Base-by-base conservation (phyloP, 2,113 vertebrate species). In the Alectura lathami region DNA sequence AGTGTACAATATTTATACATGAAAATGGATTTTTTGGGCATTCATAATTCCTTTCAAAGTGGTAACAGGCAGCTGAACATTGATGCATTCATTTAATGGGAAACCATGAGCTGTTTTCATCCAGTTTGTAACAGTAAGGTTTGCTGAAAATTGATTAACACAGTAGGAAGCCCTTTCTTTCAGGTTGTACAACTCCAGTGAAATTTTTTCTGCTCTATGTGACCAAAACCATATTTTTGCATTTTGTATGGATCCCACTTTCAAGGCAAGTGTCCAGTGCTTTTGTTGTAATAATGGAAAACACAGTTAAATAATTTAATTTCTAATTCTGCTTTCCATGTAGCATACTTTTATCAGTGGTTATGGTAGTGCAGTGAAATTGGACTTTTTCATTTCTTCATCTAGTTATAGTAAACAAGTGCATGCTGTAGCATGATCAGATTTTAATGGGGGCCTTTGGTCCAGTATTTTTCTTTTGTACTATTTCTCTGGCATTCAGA, bases 121-220 rank as follows among this genome's bases (percentile, higher is more conserved):
- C 20, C 34, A 53, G 17, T 56, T 43, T 17, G 88, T 80, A 45
- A 62, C 47, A 20, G 3, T n/a, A 42, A 77, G 10, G 48, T 26
- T 69, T 84, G 30, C 47, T 83, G 20, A 21, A 82, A 57, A 54
- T n/a, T 73, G 53, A 53, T 51, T 89, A 84, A 79, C 30, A 21
- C 22, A 78, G 29, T 42, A 43, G 36, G 26, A 47, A 38, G 32
- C 6, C 23, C 59, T 83, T 88, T 80, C 69, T 97, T 97, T 57
- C 88, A 98, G 97, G 94, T 92, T 97, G 96, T 96, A 97, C 96
- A 62, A 97, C 94, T 57, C 72, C 94, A 32, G 10, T 36, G 66
- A 91, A 90, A 91, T 94, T 96, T 63, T 88, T 36, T 78, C 88
- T 63, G 27, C n/a, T 43, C 63, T 68, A 54, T 43, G 30, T 32